Base-by-base conservation (phyloP, 1,140 invertebrate species). In the Magallana gigas region DNA sequence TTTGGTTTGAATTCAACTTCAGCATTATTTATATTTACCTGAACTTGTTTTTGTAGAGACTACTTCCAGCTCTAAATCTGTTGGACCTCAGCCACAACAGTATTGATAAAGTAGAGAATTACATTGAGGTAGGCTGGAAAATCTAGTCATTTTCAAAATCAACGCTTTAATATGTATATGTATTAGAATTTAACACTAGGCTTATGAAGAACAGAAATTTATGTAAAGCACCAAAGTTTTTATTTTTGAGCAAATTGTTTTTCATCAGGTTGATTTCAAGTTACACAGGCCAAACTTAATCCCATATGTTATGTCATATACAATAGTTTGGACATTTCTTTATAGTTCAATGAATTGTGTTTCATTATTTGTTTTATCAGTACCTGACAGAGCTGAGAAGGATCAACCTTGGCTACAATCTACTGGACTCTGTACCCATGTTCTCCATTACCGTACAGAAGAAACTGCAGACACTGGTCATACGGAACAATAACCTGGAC, bases 401-500 rank as follows among this genome's bases (percentile, higher is more conserved):
- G 29, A 59, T 92, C 12, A 92, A 91, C 57, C 83, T 92, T 23
- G 90, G 90, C 5, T 92, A 88, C 86, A 92, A 92, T 64, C 80
- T 81, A n/a, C 59, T 92, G 12, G 88, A 86, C 29, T 18, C 48
- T 12, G 83, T 92, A 8, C 92, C 92, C 29, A 87, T 86, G 3
- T 91, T 92, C 48, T 90, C 92, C 14, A 14, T 91, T 16, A 83
- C 88, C 48, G 84, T 88, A 4, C 84, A 88, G 60, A 71, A 62
- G 6, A 88, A 86, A 62, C 83, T 92, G 6, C 85, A 71, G 23
- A 91, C 88, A 16, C 83, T 92, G 4, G 84, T 92, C 56, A 64
- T 92, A 6, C 90, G 89, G 56, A 92, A 92, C 83, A 92, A 92
- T 82, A 91, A 91, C 59, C 84, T 92, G 12, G 92, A 92, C 62